phyloP scores from a whole-genome alignment of 1,140 invertebrate genomes.

The Lineus longissimus region DNA sequence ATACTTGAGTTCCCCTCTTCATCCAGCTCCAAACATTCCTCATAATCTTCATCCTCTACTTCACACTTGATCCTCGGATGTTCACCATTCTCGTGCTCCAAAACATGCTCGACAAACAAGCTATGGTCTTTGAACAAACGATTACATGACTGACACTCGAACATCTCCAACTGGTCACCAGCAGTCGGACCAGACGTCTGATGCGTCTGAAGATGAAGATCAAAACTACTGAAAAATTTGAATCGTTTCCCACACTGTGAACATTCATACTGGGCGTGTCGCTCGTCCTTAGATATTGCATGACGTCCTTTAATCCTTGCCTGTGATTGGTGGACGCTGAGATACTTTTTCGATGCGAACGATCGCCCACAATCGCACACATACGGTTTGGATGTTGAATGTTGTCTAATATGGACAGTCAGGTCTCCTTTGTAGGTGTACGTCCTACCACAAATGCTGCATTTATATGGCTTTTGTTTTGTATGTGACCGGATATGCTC shows the following conservation, averaged over 20 bases:
- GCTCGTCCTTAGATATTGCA: neutral
- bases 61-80: neutral
- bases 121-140: neutral
- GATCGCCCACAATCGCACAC: slow-evolving; percentile 2
- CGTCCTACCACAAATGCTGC: neutral
- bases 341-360: slow-evolving; percentile 7
- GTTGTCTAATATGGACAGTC: slow-evolving; percentile 2
- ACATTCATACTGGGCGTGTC: neutral
- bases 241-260: neutral
- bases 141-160: slow-evolving; percentile 5
- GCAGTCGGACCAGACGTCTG: neutral
- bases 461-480: slow-evolving; percentile 7
- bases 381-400: slow-evolving; percentile 1
- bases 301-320: slow-evolving; percentile 1
- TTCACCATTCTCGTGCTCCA: neutral
- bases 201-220: neutral
- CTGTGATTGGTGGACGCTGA: slow-evolving; percentile 6
- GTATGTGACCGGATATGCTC: slow-evolving; percentile 3
- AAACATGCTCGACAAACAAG: slow-evolving; percentile 2
- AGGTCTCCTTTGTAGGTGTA: slow-evolving; percentile 4
- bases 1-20: too few relatives aligned
- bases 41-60: too few relatives aligned
- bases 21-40: too few relatives aligned
- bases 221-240: neutral
- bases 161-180: neutral